Evolutionary conservation across 2,888 invertebrate species (phyloP).

Genomic region (Drosophila buzzatii): DNA sequence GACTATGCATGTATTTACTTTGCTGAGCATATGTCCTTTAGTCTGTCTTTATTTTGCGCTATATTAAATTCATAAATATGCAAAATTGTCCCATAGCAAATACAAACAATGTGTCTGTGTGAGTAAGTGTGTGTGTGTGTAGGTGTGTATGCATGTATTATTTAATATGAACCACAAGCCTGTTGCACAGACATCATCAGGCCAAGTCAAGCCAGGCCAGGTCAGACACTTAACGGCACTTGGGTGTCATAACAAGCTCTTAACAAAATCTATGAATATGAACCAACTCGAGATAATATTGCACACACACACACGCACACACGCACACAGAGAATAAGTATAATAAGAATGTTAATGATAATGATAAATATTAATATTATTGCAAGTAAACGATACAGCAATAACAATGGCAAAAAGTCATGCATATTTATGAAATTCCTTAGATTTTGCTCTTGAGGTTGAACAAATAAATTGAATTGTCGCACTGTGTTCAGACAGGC

Average conservation of each 20-base stretch:
- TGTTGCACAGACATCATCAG: slow-evolving; percentile 24
- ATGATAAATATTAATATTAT: slow-evolving; percentile 31
- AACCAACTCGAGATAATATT: slow-evolving; percentile 1
- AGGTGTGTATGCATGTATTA: slow-evolving; percentile 5
- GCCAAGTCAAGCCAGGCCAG: background rate
- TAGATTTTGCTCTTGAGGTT: slow-evolving; percentile 1
- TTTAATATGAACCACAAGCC: slow-evolving; percentile 19
- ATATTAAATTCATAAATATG: slow-evolving; percentile 80
- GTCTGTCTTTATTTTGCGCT: slow-evolving; percentile 74
- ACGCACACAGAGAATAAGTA: background rate
- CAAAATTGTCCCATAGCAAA: slow-evolving; percentile 59
- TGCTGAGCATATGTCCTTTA: slow-evolving; percentile 28
- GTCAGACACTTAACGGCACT: slow-evolving; percentile 64
- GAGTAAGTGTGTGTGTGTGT: slow-evolving; percentile 13
- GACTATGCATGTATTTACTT: background rate
- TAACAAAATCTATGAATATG: slow-evolving; percentile 47
- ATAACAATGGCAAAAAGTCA: slow-evolving; percentile 37
- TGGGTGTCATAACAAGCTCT: slow-evolving; percentile 37
- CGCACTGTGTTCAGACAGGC: background rate
- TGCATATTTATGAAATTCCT: slow-evolving; percentile 39
- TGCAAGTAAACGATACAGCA: slow-evolving; percentile 24
- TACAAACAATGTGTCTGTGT: slow-evolving; percentile 25
- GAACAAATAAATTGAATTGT: background rate
- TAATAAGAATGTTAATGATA: slow-evolving; percentile 35
- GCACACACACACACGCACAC: background rate